Evolutionary conservation across 1,140 invertebrate genomes (phyloP).

Genomic region (Saccostrea cuccullata): DNA sequence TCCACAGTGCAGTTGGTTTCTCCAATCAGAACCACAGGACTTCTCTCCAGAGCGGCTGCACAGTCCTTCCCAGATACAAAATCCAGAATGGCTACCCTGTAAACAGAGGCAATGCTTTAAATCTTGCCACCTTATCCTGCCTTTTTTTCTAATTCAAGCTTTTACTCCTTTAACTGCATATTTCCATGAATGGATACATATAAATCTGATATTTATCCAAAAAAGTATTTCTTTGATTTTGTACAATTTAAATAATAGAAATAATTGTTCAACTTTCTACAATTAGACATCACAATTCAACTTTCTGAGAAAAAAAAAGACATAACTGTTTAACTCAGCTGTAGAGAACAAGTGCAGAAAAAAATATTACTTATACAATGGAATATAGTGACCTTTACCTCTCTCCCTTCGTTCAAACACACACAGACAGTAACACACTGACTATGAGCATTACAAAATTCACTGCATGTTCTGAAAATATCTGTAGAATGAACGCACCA

Average conservation of each 20-base stretch:
- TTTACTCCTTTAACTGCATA: no score
- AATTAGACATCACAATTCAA: no score
- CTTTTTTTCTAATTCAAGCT: not conserved
- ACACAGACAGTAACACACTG: not conserved
- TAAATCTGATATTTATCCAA: not conserved
- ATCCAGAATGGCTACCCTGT: conserved; percentile 39
- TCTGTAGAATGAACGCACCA: conserved; percentile 22
- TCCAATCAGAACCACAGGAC: not conserved
- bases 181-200: not conserved
- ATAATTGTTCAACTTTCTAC: no score
- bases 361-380: not conserved
- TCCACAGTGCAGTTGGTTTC: conserved; percentile 14
- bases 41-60: not conserved
- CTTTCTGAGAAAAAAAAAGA: no score
- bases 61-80: conserved; percentile 32
- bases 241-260: no score
- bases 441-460: not conserved
- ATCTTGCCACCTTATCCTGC: not conserved
- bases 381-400: not conserved
- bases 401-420: not conserved
- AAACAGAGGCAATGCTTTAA: not conserved
- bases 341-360: no score
- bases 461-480: conserved; percentile 21
- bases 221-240: no score
- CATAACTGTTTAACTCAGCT: no score